Evolutionary conservation across 1,140 invertebrate species (phyloP).

Genomic region (Apis mellifera): DNA sequence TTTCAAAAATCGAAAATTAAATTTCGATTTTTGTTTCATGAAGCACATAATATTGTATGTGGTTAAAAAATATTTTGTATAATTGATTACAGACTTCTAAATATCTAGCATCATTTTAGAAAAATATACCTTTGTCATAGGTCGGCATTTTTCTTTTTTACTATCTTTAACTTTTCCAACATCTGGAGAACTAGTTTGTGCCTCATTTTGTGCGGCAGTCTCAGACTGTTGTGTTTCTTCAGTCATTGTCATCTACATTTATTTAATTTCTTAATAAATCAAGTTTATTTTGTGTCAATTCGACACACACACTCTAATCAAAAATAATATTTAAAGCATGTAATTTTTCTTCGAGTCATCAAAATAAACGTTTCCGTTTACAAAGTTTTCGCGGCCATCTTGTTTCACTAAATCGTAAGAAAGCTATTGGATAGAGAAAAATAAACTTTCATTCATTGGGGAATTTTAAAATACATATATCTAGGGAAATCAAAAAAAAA

Average conservation of each 20-base stretch:
- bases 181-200: constrained; percentile 66
- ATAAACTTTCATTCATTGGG: constrained; percentile 2
- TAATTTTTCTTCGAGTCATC: constrained; percentile 53
- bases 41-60: neutral
- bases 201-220: constrained; percentile 67
- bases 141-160: constrained; percentile 79
- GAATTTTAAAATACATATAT: neutral
- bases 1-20: constrained; percentile 5
- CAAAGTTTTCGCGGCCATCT: constrained; percentile 54
- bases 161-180: constrained; percentile 72
- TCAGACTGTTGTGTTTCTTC: constrained; percentile 74
- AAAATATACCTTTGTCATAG: constrained; percentile 76
- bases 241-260: constrained; percentile 70
- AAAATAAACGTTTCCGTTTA: constrained; percentile 48
- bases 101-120: constrained; percentile 15
- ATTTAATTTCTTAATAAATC: constrained; percentile 41
- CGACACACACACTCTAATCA: constrained; percentile 12
- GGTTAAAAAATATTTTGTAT: neutral
- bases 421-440: constrained; percentile 6
- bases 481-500: constrained; percentile 21
- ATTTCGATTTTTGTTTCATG: neutral
- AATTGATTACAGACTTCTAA: neutral
- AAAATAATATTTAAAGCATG: constrained; percentile 26
- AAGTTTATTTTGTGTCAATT: constrained; percentile 1
- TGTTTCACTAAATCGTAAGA: constrained; percentile 28